Percentiles rank a stretch among this genome's conserved stretches.
Evolutionary conservation across 2,113 vertebrate genomes (phyloP).

Genomic region (Thinocorus orbignyianus): DNA sequence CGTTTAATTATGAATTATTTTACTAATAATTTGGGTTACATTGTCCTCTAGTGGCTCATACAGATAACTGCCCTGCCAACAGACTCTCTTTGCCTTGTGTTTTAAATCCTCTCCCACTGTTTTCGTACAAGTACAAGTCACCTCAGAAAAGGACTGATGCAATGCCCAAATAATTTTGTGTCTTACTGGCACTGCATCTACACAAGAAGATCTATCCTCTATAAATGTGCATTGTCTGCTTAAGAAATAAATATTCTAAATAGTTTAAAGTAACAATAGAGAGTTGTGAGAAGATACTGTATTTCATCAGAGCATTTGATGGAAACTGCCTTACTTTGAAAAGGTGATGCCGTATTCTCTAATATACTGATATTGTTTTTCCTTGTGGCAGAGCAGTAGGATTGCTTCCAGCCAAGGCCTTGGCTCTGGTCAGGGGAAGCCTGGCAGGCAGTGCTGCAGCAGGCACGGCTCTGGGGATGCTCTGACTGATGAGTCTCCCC

Average conservation of each 20-base stretch:
- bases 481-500: fast-evolving
- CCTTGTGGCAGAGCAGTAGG: neutral
- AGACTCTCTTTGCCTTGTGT: neutral
- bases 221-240: neutral
- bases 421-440: neutral
- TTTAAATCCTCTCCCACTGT: neutral
- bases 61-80: neutral
- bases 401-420: neutral
- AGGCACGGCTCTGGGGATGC: neutral
- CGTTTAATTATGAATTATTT: neutral
- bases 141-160: neutral
- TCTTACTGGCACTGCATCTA: neutral
- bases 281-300: neutral
- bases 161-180: neutral
- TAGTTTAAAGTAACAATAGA: neutral
- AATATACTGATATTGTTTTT: neutral
- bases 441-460: fast-evolving
- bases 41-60: constrained; percentile 34
- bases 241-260: neutral
- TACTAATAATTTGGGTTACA: neutral
- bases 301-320: neutral
- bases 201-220: neutral
- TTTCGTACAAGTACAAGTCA: neutral
- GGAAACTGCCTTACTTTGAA: neutral
- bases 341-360: fast-evolving